Evolutionary conservation across 1,140 invertebrate species (phyloP).

Genomic region (Diabrotica undecimpunctata): DNA sequence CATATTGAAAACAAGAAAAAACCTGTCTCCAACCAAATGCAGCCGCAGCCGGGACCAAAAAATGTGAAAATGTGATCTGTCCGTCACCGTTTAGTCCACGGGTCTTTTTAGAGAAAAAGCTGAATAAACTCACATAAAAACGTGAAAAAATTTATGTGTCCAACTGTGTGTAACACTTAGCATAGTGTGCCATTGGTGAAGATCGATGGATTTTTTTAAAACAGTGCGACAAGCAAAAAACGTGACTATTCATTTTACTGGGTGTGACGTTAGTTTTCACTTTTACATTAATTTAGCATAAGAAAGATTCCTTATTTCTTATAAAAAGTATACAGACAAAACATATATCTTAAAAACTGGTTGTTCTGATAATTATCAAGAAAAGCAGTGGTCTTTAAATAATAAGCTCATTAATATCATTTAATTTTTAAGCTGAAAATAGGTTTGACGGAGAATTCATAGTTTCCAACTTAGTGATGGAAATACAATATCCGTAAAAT

Average conservation of each 20-base stretch:
- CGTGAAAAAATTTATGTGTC: slow-evolving; percentile 37
- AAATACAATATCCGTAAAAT: no score
- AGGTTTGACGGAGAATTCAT: no score
- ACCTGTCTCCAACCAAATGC: background rate
- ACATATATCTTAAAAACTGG: no score
- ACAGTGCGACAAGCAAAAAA: slow-evolving; percentile 14
- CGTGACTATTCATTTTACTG: slow-evolving; percentile 22
- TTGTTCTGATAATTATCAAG: no score
- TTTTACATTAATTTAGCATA: slow-evolving; percentile 38
- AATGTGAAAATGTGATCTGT: slow-evolving; percentile 7
- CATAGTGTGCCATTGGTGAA: slow-evolving; percentile 48
- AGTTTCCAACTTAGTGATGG: no score
- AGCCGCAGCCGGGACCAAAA: slow-evolving; percentile 4
- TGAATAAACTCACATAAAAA: background rate
- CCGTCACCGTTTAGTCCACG: slow-evolving; percentile 8
- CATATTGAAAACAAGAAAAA: slow-evolving; percentile 4
- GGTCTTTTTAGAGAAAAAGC: background rate
- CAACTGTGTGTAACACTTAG: slow-evolving; percentile 40
- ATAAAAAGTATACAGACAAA: no score
- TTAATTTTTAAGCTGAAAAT: no score
- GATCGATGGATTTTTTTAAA: slow-evolving; percentile 28
- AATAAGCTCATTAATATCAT: no score
- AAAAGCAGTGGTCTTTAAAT: no score
- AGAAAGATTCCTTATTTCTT: no score
- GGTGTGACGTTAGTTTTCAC: slow-evolving; percentile 52